phyloP scores from a whole-genome alignment of 1,140 invertebrate genomes.

The Oreohelix idahoensis region DNA sequence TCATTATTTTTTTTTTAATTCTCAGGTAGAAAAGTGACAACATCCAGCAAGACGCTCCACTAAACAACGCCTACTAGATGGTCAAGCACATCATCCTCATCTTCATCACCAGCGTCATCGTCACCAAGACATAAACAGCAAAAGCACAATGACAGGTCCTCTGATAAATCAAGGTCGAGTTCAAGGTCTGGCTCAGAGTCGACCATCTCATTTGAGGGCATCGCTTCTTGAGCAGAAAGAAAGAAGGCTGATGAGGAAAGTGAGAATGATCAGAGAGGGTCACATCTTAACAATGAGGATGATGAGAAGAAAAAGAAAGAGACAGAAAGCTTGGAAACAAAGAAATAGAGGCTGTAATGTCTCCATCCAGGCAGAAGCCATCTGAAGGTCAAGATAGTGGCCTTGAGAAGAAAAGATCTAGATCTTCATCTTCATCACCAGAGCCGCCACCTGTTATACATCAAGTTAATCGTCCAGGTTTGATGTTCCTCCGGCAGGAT shows the following conservation, averaged over 20 bases:
- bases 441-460: slow-evolving; percentile 37
- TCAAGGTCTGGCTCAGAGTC: slow-evolving; percentile 35
- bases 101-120: not conserved
- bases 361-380: not conserved
- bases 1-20: not conserved
- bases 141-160: no score
- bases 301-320: not conserved
- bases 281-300: not conserved
- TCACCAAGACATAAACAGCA: no score
- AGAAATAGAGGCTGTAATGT: not conserved
- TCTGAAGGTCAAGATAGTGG: not conserved
- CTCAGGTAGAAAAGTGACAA: not conserved
- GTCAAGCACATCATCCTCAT: slow-evolving; percentile 24
- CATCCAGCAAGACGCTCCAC: not conserved
- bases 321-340: not conserved
- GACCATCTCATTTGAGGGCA: slow-evolving; percentile 15
- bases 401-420: not conserved
- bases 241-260: not conserved
- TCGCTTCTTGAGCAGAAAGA: slow-evolving; percentile 22
- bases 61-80: not conserved
- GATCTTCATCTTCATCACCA: slow-evolving; percentile 33
- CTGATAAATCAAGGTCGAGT: no score
- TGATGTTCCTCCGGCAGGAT: slow-evolving; percentile 5
- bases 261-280: not conserved
- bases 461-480: slow-evolving; percentile 24